phyloP scores from a whole-genome alignment of 2,797 vertebrate genomes.

The Gymnothorax reevesii region DNA sequence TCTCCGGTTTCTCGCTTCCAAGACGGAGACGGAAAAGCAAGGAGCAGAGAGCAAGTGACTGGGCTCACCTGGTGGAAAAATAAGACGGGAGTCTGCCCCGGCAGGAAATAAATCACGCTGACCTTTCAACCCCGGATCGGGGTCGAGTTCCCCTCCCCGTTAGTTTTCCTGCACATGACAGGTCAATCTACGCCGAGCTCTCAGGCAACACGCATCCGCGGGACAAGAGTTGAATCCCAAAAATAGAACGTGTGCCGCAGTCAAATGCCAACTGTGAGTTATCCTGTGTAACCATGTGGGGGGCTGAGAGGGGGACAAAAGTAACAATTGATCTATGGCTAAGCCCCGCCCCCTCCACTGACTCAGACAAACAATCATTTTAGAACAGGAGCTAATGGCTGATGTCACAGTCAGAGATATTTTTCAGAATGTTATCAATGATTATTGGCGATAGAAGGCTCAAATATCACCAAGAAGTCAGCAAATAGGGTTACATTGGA shows the following conservation, averaged over 20 bases:
- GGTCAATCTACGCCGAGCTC: not conserved
- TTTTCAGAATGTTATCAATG: too few species aligned
- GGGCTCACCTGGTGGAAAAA: not conserved
- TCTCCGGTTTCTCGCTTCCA: slow-evolving; percentile 39
- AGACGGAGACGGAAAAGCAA: not conserved
- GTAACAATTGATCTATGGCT: too few species aligned
- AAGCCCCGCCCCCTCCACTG: too few species aligned
- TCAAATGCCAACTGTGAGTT: slow-evolving; percentile 5
- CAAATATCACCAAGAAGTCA: too few species aligned
- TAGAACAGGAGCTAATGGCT: too few species aligned
- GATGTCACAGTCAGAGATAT: too few species aligned
- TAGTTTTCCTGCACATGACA: not conserved
- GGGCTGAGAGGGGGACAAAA: not conserved
- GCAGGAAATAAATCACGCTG: not conserved
- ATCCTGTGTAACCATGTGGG: not conserved
- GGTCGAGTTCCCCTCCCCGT: not conserved
- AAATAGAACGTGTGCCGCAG: not conserved
- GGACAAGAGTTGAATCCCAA: slow-evolving; percentile 11
- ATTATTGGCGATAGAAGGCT: too few species aligned
- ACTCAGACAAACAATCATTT: too few species aligned
- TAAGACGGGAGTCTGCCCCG: not conserved
- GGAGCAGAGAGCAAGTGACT: not conserved
- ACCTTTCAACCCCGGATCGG: slow-evolving; percentile 15
- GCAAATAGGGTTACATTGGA: too few species aligned
- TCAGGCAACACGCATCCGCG: not conserved